Percentiles rank a stretch among this genome's conserved stretches.
Evolutionary conservation across 2,888 invertebrate genomes (phyloP).

Genomic region (Melanophora roralis): DNA sequence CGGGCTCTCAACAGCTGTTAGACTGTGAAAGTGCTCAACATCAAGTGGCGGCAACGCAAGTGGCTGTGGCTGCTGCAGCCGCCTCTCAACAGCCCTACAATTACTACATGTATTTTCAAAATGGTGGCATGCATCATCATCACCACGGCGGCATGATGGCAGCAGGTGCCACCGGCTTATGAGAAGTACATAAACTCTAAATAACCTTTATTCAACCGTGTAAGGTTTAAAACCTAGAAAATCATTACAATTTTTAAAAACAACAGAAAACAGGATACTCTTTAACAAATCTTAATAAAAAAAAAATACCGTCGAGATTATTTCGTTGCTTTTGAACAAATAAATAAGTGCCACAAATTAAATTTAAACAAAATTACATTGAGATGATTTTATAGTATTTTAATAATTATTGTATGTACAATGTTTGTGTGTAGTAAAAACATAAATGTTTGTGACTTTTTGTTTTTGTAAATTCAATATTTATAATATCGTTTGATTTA

Average conservation of each 20-base stretch:
- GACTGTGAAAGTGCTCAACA: conserved; percentile 70
- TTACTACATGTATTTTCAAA: conserved; percentile 77
- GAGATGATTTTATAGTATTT: not conserved
- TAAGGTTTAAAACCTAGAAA: conserved; percentile 22
- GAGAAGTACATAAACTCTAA: conserved; percentile 62
- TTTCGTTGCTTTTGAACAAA: not conserved
- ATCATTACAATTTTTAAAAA: not conserved
- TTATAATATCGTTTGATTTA: conserved; percentile 6
- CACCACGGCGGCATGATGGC: conserved; percentile 76
- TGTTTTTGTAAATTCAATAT: too few relatives aligned
- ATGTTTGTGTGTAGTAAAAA: not conserved
- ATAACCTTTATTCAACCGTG: not conserved
- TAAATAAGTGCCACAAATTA: not conserved
- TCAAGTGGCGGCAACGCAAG: conserved; percentile 63
- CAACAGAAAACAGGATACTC: conserved; percentile 16
- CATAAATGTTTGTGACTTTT: not conserved
- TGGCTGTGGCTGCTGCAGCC: conserved; percentile 67
- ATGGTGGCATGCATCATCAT: conserved; percentile 76
- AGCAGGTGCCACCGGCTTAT: conserved; percentile 77
- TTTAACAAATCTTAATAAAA: not conserved
- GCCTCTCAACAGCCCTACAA: conserved; percentile 73
- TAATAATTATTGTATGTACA: not conserved
- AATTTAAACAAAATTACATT: not conserved
- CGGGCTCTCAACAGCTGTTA: conserved; percentile 68
- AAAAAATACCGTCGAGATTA: conserved; percentile 45